A percentile compares a stretch with the other conserved stretches of the same genome.
These are phyloP conservation scores for Haliclystus octoradiatus DNA, from an alignment of 30 jellyfish, hydroid and myxozoan genomes.

Conservation along the genomic window DNA sequence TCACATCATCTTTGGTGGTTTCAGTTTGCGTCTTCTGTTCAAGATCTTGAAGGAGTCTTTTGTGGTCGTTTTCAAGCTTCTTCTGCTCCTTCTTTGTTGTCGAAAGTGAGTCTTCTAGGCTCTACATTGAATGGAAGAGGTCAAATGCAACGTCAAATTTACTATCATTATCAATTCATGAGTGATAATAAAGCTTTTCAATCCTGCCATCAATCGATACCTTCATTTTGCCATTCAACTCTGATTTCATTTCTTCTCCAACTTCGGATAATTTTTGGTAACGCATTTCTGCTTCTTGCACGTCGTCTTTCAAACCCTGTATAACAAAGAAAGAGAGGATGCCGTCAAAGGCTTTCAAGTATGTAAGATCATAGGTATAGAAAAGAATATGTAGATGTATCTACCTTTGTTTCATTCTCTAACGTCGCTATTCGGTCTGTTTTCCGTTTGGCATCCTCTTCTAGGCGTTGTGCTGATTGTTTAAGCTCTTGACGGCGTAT, in stretches of 20 bases:
- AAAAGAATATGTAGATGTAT: background rate
- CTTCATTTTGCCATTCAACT: constrained; percentile 65
- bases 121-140: constrained; percentile 25
- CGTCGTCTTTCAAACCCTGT: constrained; percentile 42
- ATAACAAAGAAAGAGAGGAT: background rate
- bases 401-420: constrained; percentile 51
- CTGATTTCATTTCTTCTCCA: constrained; percentile 88
- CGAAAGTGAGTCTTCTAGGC: constrained; percentile 55
- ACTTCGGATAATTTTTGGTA: constrained; percentile 66
- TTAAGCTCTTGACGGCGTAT: constrained; percentile 25
- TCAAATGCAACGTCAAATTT: background rate
- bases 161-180: background rate
- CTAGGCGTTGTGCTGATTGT: constrained; percentile 15
- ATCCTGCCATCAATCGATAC: too few relatives aligned
- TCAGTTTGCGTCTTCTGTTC: constrained; percentile 54
- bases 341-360: too few relatives aligned
- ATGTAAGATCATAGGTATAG: background rate
- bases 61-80: constrained; percentile 64
- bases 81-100: constrained; percentile 69
- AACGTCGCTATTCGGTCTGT: constrained; percentile 16
- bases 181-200: too few relatives aligned
- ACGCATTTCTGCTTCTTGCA: constrained; percentile 75
- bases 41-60: constrained; percentile 45
- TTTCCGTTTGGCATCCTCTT: constrained; percentile 30
- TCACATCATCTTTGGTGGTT: constrained; percentile 60